Conservation (phyloP, 2,113 vertebrate genomes). For the Dicerorhinus sumatrensis region DNA sequence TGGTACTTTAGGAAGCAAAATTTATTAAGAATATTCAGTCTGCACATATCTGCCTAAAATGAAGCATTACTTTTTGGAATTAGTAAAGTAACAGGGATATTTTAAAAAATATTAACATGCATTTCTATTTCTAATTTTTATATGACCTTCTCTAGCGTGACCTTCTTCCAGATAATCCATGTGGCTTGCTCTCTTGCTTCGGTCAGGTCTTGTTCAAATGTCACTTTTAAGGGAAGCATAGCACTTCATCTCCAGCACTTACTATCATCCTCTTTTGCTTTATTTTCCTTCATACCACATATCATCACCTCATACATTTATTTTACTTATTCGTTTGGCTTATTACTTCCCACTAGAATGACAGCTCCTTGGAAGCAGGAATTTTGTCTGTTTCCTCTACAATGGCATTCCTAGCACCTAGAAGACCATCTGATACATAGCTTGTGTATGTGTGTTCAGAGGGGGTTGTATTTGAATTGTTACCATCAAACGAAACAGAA, state of each 20-base stretch:
- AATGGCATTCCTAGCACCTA: not conserved
- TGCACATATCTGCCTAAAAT: not conserved
- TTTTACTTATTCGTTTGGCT: not conserved
- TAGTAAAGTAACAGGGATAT: not conserved
- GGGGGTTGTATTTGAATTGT: accelerated
- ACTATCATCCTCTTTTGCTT: not conserved
- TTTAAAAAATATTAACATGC: constrained; percentile 11
- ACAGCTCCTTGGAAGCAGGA: not conserved
- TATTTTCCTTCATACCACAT: not conserved
- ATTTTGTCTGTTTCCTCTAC: not conserved
- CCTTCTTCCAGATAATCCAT: not conserved
- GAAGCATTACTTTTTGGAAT: not conserved
- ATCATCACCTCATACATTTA: not conserved
- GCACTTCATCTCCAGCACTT: not conserved
- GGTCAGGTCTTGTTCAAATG: not conserved
- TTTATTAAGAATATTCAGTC: not conserved
- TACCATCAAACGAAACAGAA: not conserved
- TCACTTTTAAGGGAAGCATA: not conserved
- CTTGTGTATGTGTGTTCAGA: accelerated
- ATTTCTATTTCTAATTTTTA: constrained; percentile 22
- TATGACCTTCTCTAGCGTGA: not conserved
- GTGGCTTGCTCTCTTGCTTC: not conserved
- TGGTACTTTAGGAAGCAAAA: not conserved
- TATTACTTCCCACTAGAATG: not conserved
- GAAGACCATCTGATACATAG: not conserved